phyloP scores from a whole-genome alignment of 2,797 vertebrate genomes.

The Mormyrus proboscirostris region DNA sequence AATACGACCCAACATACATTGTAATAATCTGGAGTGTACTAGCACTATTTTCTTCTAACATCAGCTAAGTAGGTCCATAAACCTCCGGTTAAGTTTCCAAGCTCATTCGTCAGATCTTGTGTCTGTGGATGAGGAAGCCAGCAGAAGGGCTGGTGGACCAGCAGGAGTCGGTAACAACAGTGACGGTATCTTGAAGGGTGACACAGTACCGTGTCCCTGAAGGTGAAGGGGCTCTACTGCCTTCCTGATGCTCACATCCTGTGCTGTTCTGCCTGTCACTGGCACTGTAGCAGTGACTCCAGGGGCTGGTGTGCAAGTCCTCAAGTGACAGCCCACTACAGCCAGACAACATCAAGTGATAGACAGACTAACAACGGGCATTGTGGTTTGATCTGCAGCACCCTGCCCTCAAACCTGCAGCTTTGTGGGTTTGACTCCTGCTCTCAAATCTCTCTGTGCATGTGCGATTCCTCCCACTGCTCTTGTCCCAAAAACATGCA shows the following conservation, averaged over 20 bases:
- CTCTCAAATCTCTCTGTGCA: not conserved
- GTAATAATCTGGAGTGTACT: not conserved
- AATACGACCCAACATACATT: not conserved
- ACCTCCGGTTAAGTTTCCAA: not conserved
- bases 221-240: not conserved
- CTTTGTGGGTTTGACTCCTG: not conserved
- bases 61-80: not conserved
- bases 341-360: not conserved
- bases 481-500: not conserved
- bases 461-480: not conserved
- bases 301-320: not conserved
- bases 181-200: not conserved
- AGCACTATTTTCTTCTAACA: not conserved
- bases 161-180: not conserved
- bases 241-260: not conserved
- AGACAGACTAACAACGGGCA: not conserved
- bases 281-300: not conserved
- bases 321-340: not conserved
- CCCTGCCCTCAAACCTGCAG: not conserved
- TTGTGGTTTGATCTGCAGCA: not conserved
- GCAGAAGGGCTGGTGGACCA: not conserved
- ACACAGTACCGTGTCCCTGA: not conserved
- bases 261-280: not conserved
- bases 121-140: not conserved
- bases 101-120: not conserved